Base-by-base conservation (phyloP, 2,888 invertebrate genomes). In the Leucophora obtusa region DNA sequence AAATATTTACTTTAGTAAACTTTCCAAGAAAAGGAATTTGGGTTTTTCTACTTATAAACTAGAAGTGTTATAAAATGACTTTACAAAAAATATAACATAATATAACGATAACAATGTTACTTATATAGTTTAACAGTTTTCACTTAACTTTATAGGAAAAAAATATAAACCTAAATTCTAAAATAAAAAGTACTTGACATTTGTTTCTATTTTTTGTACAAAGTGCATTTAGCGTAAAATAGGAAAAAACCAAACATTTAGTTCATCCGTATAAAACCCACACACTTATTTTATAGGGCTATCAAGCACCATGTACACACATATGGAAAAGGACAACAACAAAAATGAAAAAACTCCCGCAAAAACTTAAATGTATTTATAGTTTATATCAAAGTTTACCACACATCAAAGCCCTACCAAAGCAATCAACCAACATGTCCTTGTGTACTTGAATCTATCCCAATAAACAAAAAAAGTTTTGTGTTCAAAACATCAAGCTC, bases 211-310 rank as follows among this genome's bases (percentile, higher is more conserved):
- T 24, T 24, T 17, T 9, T 62, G 21, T 63, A 24, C 47, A 66
- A 71, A 77, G 43, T 77, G 77, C 71, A 77, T 77, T 77, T 54
- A 66, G 47, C 54, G 47, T 66, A 24, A 66, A 60, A 66, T 60
- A 17, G 47, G 17, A 59, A 43, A 6, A 58, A 43, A 28, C 58
- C 43, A 15, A 59, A 66, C 47, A 14, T 47, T 47, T 47, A 47
- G n/a, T 47, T 47, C 43, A 47, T n/a, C n/a, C 43, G 14, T 47
- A 47, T 43, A 47, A 47, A 47, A n/a, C 62, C 47, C 10, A 28
- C 28, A 28, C 6, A 28, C 28, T 6, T 28, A 43, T 28, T 24
- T 43, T n/a, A 47, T 2, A 62, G 15, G 50, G 8, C n/a, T 47
- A 11, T 24, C 43, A 62, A 24, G 60, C 47, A 62, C 47, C 62